A percentile compares a stretch with the other conserved stretches of the same genome.
Evolutionary conservation across 2,113 vertebrate genomes (phyloP).

Genomic region (Bolborhynchus lineola): DNA sequence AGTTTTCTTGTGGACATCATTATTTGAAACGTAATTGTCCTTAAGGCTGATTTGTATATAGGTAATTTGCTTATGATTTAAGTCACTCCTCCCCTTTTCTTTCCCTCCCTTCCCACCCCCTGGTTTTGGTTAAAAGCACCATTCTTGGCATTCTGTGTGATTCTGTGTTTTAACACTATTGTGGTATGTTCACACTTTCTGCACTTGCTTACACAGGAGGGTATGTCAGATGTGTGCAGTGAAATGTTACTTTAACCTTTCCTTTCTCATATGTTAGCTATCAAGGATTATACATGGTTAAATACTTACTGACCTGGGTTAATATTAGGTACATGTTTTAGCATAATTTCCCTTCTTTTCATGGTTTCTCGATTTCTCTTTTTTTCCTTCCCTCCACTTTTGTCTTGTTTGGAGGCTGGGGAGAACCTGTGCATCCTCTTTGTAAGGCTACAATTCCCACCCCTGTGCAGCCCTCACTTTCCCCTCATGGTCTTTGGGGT

Average conservation of each 20-base stretch:
- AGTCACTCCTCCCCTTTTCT: not conserved
- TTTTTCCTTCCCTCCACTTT: constrained; percentile 8
- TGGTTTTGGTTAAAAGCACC: constrained; percentile 67
- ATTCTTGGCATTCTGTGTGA: constrained; percentile 79
- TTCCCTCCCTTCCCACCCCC: constrained; percentile 68
- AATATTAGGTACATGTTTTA: constrained; percentile 77
- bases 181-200: constrained; percentile 84
- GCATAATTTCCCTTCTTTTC: constrained; percentile 74
- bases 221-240: constrained; percentile 75
- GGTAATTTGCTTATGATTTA: constrained; percentile 87
- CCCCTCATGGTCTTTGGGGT: constrained; percentile 61
- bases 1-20: constrained; percentile 77
- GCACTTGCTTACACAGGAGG: constrained; percentile 83
- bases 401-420: constrained; percentile 70
- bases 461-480: constrained; percentile 58
- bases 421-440: constrained; percentile 62
- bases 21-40: constrained; percentile 84
- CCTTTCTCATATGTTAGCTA: constrained; percentile 73
- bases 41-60: constrained; percentile 87
- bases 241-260: constrained; percentile 74
- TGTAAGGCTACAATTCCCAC: constrained; percentile 51
- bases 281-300: constrained; percentile 74
- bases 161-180: constrained; percentile 79
- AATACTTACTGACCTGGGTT: constrained; percentile 79
- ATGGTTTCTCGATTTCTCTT: not conserved